Percentiles rank a stretch among this genome's conserved stretches.
phyloP scores from a whole-genome alignment of 2,888 invertebrate species.

The Cerastis rubricosa region DNA sequence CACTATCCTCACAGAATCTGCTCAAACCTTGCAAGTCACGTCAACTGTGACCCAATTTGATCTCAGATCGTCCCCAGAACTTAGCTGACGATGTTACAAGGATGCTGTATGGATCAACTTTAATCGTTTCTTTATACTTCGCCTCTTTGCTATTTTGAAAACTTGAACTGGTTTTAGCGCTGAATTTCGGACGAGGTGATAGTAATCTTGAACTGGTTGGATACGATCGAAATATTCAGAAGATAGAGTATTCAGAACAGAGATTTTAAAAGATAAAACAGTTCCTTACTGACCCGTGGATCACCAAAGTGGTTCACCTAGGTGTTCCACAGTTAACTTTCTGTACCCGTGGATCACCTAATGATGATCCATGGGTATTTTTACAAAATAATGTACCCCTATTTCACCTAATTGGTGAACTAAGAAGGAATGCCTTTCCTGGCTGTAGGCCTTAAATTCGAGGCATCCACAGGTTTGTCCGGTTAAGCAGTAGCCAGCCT shows the following conservation, averaged over 20 bases:
- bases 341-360: too few species aligned
- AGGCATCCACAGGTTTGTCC: too few species aligned
- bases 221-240: background rate
- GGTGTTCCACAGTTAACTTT: too few species aligned
- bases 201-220: background rate
- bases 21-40: slow-evolving; percentile 13
- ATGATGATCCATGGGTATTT: too few species aligned
- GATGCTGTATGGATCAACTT: slow-evolving; percentile 22
- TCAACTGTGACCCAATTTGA: slow-evolving; percentile 41
- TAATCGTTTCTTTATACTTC: slow-evolving; percentile 19
- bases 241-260: background rate
- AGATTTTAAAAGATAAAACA: background rate
- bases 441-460: too few species aligned
- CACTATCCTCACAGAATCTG: background rate
- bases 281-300: too few species aligned
- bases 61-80: slow-evolving; percentile 4
- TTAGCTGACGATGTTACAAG: slow-evolving; percentile 29
- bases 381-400: too few species aligned
- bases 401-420: too few species aligned
- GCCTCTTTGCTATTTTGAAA: slow-evolving; percentile 8
- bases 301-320: too few species aligned
- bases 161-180: background rate
- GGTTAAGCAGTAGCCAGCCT: too few species aligned
- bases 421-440: too few species aligned
- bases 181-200: background rate